Base-by-base conservation (phyloP, 2,888 invertebrate genomes). In the Tetrapedia diversipes region DNA sequence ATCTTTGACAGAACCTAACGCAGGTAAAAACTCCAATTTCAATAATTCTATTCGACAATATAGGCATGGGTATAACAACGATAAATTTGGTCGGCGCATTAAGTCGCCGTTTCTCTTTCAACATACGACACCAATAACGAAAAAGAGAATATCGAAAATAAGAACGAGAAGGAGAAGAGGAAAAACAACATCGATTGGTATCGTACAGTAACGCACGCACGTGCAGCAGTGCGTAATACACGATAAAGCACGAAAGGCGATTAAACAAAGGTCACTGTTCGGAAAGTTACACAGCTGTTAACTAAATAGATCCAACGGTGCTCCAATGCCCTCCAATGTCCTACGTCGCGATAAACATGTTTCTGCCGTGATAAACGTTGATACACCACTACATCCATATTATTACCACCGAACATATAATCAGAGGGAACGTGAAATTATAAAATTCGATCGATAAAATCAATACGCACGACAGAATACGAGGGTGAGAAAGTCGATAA, bases 221-320 rank as follows among this genome's bases (percentile, higher is more conserved):
- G 57, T 37, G 66, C 56, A 73, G 41, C 66, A 54, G 24, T 43
- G 49, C 60, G 61, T 66, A 56, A 57, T 65, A 65, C 49, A 54
- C 39, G 76, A 66, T 74, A 74, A 74, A 61, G 41, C 61, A 66
- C 66, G 56, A 51, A 49, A 29, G 29, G 43, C 75, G 75, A 73
- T 73, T 73, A 76, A 76, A 76, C 74, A 73, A 73, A 76, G 74
- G 19, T 32, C 72, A 59, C 63, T 51, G 63, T 64, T 72, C n/a
- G 59, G 24, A 32, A 19, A 60, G 65, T 54, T 54, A 37, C 61
- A 66, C 76, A 76, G 76, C 76, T 76, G 76, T 56, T 51, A 74
- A 74, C 60, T 49, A 61, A 45, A 56, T 53, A 49, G 29, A 43
- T 59, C 37, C 47, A 65, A 75, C 74, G 47, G 53, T 14, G 60